phyloP scores from a whole-genome alignment of 1,140 invertebrate genomes.

The Phortica variegata region DNA sequence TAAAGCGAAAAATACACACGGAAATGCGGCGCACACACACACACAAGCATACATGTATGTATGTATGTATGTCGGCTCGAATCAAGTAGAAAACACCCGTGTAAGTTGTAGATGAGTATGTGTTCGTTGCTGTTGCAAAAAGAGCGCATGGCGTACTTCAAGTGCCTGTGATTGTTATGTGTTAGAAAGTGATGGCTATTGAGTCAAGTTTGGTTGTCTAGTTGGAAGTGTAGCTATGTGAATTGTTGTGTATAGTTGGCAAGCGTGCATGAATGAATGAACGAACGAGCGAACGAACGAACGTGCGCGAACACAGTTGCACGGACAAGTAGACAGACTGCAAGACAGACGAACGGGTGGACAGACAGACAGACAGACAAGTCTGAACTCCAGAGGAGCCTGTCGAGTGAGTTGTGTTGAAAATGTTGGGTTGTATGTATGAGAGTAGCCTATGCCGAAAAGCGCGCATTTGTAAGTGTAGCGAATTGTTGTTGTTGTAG shows the following conservation, averaged over 20 bases:
- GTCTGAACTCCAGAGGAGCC: no score
- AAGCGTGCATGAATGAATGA: slow-evolving; percentile 44
- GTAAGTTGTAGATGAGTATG: background rate
- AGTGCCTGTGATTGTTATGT: background rate
- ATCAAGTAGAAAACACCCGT: background rate
- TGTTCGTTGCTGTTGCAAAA: slow-evolving; percentile 2
- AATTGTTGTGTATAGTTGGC: slow-evolving; percentile 45
- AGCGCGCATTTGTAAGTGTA: background rate
- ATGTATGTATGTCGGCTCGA: no score
- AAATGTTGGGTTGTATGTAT: no score
- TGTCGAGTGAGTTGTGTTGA: no score
- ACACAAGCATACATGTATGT: slow-evolving; percentile 15
- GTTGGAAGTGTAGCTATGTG: slow-evolving; percentile 47
- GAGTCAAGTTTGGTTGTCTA: slow-evolving; percentile 40
- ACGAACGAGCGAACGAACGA: slow-evolving; percentile 43
- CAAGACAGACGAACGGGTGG: no score
- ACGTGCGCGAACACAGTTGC: no score
- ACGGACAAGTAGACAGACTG: no score
- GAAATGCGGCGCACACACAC: slow-evolving; percentile 13
- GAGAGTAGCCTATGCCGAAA: slow-evolving; percentile 2
- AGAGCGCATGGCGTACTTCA: no score
- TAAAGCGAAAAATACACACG: slow-evolving; percentile 40
- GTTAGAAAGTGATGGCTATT: slow-evolving; percentile 38
- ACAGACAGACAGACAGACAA: no score
- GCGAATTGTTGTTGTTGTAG: slow-evolving; percentile 10